These are phyloP conservation scores for Parelbella ahira DNA, from an alignment of 2,888 invertebrate genomes.

Conservation along the genomic window DNA sequence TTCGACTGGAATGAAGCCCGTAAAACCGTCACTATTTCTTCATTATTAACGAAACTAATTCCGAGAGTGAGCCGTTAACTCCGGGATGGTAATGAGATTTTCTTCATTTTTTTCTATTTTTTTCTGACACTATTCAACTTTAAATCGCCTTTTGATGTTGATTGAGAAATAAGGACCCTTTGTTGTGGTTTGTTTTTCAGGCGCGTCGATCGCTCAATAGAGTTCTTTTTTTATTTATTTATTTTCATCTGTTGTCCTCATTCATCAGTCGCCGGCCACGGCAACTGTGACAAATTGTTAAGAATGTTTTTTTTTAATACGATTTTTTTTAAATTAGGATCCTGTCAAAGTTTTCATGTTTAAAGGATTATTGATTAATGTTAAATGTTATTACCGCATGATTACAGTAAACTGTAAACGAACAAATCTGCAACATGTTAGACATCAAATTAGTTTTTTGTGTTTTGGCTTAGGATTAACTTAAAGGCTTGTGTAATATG, in stretches of 20 bases:
- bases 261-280: conserved; percentile 14
- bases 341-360: too few relatives aligned
- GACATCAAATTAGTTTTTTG: too few relatives aligned
- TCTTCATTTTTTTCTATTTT: conserved; percentile 32
- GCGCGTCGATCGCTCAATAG: conserved; percentile 15
- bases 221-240: conserved; percentile 11
- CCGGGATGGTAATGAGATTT: conserved; percentile 52
- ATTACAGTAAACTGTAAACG: too few relatives aligned
- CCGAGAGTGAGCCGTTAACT: conserved; percentile 57
- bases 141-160: conserved; percentile 23
- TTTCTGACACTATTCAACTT: conserved; percentile 28
- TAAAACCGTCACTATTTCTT: conserved; percentile 52
- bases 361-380: too few relatives aligned
- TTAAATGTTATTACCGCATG: too few relatives aligned
- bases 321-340: too few relatives aligned
- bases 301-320: conserved; percentile 9
- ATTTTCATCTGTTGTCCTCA: not conserved
- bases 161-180: conserved; percentile 20
- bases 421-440: too few relatives aligned
- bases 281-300: conserved; percentile 17
- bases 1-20: conserved; percentile 33
- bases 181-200: conserved; percentile 23
- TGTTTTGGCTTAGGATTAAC: too few relatives aligned
- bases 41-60: conserved; percentile 57
- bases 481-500: too few relatives aligned